A percentile compares a stretch with the other conserved stretches of the same genome.
Evolutionary conservation across 1,140 invertebrate species (phyloP).

Genomic region (Asbolus verrucosus): DNA sequence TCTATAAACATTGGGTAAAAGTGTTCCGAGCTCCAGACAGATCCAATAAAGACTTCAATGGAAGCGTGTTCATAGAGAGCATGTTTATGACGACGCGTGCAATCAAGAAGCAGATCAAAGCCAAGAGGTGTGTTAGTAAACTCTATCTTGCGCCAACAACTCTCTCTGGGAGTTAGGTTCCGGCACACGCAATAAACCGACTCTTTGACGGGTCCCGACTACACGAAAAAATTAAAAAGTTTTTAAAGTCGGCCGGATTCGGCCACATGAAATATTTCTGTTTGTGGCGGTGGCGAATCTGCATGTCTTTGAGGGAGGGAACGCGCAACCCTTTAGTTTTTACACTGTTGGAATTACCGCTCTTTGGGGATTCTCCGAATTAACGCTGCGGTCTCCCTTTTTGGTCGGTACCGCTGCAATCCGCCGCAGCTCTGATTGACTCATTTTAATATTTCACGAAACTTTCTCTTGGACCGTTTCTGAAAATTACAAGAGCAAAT

Average conservation of each 20-base stretch:
- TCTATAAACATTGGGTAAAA: too few relatives aligned
- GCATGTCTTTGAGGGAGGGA: conserved; percentile 29
- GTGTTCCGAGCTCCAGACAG: conserved; percentile 19
- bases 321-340: conserved; percentile 30
- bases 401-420: conserved; percentile 19
- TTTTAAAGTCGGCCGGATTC: conserved; percentile 4
- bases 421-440: conserved; percentile 33
- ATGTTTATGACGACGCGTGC: conserved; percentile 38
- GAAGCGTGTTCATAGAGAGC: conserved; percentile 34
- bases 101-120: conserved; percentile 39
- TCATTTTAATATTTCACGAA: conserved; percentile 38
- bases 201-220: conserved; percentile 14
- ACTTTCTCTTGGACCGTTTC: conserved; percentile 28
- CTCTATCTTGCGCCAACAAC: conserved; percentile 36
- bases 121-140: conserved; percentile 35
- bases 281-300: conserved; percentile 16
- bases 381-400: conserved; percentile 34
- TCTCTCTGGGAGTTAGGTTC: conserved; percentile 31
- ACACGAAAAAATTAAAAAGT: conserved; percentile 35
- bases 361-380: conserved; percentile 34
- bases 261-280: conserved; percentile 26
- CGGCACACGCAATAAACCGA: conserved; percentile 26
- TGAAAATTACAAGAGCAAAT: conserved; percentile 15
- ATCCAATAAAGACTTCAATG: conserved; percentile 38
- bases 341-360: conserved; percentile 26